A percentile compares a stretch with the other conserved stretches of the same genome.
phyloP scores from a whole-genome alignment of 2,888 invertebrate species.

The Lasioglossum morio region DNA sequence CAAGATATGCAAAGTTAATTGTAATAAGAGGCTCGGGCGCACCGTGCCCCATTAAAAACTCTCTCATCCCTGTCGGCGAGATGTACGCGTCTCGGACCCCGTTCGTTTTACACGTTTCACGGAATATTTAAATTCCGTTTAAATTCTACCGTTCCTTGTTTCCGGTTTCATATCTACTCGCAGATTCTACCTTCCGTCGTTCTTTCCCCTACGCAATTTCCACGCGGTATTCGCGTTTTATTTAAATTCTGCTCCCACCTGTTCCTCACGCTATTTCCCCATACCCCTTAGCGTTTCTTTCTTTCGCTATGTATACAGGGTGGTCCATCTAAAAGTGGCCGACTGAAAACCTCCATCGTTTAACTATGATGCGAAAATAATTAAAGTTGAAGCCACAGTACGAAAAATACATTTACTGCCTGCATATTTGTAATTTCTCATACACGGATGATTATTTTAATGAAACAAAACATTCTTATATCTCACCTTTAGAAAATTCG shows the following conservation, averaged over 20 bases:
- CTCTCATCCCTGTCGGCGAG: not conserved
- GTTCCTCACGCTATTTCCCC: slow-evolving; percentile 20
- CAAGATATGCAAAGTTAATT: not conserved
- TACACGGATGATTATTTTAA: not conserved
- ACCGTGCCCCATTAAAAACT: not conserved
- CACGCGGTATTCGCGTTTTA: slow-evolving; percentile 31
- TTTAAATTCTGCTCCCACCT: slow-evolving; percentile 45
- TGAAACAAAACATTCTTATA: too few species aligned
- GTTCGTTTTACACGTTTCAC: slow-evolving; percentile 18
- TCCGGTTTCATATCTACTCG: slow-evolving; percentile 34
- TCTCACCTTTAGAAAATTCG: not conserved
- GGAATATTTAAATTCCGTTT: slow-evolving; percentile 31
- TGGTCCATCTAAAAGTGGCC: not conserved
- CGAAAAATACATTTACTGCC: too few species aligned
- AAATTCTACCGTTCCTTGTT: slow-evolving; percentile 27
- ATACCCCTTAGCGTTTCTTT: not conserved
- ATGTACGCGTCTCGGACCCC: not conserved
- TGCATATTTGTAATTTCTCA: not conserved
- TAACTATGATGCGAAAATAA: not conserved
- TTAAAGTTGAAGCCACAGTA: not conserved
- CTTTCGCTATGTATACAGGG: not conserved
- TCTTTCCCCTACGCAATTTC: slow-evolving; percentile 27
- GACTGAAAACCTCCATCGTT: not conserved
- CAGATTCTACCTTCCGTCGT: not conserved
- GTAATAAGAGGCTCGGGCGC: not conserved